These are phyloP conservation scores for Plecturocebus donacophilus DNA, from an alignment of 2,113 vertebrate species.

Conservation along the genomic window DNA sequence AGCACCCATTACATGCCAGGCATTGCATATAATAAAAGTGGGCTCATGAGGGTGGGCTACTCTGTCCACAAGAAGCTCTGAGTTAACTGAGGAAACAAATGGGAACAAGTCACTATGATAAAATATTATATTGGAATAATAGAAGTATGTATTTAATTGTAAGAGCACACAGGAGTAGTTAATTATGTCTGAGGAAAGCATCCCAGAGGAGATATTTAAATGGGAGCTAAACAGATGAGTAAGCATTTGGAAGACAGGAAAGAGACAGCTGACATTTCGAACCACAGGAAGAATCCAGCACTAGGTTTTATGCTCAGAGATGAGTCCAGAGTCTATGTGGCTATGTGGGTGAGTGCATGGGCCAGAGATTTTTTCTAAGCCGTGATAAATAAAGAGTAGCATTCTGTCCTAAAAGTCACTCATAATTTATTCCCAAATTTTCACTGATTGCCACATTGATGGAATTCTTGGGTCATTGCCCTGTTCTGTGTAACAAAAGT, in stretches of 20 bases:
- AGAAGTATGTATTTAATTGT: background rate
- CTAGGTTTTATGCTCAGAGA: background rate
- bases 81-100: background rate
- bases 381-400: background rate
- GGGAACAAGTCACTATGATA: background rate
- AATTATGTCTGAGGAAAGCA: background rate
- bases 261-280: constrained; percentile 19
- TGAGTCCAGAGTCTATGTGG: background rate
- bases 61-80: background rate
- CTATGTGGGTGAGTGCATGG: background rate
- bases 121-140: constrained; percentile 33
- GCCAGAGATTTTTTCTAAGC: background rate
- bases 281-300: background rate
- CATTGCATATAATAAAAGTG: background rate
- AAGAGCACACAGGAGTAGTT: background rate
- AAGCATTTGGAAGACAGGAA: background rate
- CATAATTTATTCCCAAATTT: background rate
- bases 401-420: background rate
- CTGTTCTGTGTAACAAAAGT: background rate
- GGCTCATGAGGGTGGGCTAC: background rate
- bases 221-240: background rate
- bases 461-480: constrained; percentile 26
- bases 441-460: background rate
- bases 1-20: background rate
- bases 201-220: constrained; percentile 16